Base-by-base conservation (phyloP, 2,888 invertebrate genomes). In the Diaperis boleti region DNA sequence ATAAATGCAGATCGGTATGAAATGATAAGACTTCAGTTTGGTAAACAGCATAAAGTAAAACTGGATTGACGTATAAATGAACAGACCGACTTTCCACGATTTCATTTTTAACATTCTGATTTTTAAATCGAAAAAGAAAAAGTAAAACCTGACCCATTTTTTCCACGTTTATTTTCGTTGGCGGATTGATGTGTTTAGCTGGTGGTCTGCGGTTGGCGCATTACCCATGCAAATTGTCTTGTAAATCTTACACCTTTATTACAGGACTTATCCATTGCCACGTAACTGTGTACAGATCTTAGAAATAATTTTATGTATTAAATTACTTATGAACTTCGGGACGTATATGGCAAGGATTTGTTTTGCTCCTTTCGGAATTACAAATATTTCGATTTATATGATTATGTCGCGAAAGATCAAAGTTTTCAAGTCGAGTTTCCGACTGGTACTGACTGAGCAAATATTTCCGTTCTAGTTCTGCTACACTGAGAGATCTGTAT, bases 381-480 rank as follows among this genome's bases (percentile, higher is more conserved):
- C 26, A 35, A 26, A 29, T 41, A 39, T 41, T 55, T 31, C 42
- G 55, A 42, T 55, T 55, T 42, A 55, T 55, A 20, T 39, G 29
- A 42, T 41, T 54, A 54, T 54, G 39, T 54, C 50, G 20, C n/a
- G 6, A 14, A 39, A 55, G 42, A 55, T 31, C 26, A 18, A 41
- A 42, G 42, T 31, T 41, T 55, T 52, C 52, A 29, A 52, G 52
- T 52, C 26, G 52, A 7, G 52, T 37, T 52, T 50, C 37, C 37
- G 35, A 31, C 37, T 35, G 35, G 54, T 54, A 29, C 29, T 8
- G 54, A 39, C 54, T 26, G 41, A 42, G 42, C 29, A 55, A 55
- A 57, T 47, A 47, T 57, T 57, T 57, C 47, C 47, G 57, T 39
- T 57, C 57, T 26, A 57, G 47, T 57, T 57, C 33, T 31, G 17